Conservation (phyloP, 2,113 vertebrate genomes). For the Nothobranchius kuhntae region DNA sequence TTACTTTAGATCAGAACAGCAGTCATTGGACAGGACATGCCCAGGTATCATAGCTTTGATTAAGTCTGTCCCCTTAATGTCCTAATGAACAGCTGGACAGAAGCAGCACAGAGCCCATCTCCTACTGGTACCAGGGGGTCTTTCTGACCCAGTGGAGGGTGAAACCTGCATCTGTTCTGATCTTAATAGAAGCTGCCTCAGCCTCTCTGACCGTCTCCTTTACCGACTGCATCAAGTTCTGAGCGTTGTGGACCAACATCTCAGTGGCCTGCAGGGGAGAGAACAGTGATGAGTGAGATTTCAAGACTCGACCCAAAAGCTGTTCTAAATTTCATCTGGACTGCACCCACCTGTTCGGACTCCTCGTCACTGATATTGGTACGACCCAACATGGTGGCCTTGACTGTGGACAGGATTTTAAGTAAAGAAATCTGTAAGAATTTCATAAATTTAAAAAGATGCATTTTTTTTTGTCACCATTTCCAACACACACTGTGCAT, state of each 20-base stretch:
- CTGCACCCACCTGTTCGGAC: conserved; percentile 90
- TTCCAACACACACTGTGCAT: too few species aligned
- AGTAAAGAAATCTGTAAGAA: conserved; percentile 54
- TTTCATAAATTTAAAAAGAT: too few species aligned
- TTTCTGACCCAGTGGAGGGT: conserved; percentile 97
- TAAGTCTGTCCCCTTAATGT: conserved; percentile 55
- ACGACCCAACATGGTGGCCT: conserved; percentile 98
- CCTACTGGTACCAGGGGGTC: conserved; percentile 99
- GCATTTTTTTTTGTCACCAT: too few species aligned
- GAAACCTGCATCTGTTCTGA: conserved; percentile 97
- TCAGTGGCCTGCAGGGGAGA: conserved; percentile 88
- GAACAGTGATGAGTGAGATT: not conserved
- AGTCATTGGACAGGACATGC: conserved; percentile 60
- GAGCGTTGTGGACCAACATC: conserved; percentile 99
- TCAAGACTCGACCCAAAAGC: not conserved
- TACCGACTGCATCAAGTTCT: conserved; percentile 99
- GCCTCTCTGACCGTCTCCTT: conserved; percentile 87
- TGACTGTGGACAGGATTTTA: conserved; percentile 98
- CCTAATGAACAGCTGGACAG: conserved; percentile 37
- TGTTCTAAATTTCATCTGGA: not conserved
- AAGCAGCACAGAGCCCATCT: conserved; percentile 8
- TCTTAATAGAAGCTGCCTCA: conserved; percentile 95
- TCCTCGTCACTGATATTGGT: conserved; percentile 99
- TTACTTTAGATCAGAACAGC: conserved; percentile 69
- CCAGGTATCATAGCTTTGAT: conserved; percentile 43